These are phyloP conservation scores for Micropoecilia bifurca DNA, from an alignment of 2,797 vertebrate species.

Conservation along the genomic window DNA sequence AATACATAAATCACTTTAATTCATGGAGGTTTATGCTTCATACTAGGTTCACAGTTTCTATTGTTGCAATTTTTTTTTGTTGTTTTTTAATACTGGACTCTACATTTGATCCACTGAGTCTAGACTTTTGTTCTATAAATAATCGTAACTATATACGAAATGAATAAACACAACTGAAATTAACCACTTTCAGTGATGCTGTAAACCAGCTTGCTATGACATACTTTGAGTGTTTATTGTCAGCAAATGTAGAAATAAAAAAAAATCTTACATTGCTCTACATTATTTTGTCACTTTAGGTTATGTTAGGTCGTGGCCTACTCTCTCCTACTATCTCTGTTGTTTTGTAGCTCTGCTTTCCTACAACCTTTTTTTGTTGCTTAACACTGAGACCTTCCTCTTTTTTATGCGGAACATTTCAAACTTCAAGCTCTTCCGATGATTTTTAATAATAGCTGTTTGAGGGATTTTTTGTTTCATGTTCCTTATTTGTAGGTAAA, in stretches of 20 bases:
- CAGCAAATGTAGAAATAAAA: not conserved
- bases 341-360: not conserved
- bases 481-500: slow-evolving; percentile 69
- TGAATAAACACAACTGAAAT: not conserved
- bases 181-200: not conserved
- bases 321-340: not conserved
- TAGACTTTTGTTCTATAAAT: not conserved
- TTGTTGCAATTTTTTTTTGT: not conserved
- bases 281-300: not conserved
- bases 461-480: slow-evolving; percentile 19
- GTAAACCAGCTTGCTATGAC: not conserved
- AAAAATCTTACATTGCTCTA: not conserved
- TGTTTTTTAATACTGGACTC: not conserved
- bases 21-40: not conserved
- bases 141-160: not conserved
- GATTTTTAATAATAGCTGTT: not conserved
- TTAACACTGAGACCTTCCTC: not conserved
- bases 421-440: not conserved
- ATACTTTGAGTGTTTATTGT: not conserved
- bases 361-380: not conserved
- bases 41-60: not conserved
- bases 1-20: not conserved
- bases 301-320: not conserved
- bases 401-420: not conserved
- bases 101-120: not conserved